These are phyloP conservation scores for Vespertilio murinus DNA, from an alignment of 2,797 vertebrate genomes.

Conservation along the genomic window DNA sequence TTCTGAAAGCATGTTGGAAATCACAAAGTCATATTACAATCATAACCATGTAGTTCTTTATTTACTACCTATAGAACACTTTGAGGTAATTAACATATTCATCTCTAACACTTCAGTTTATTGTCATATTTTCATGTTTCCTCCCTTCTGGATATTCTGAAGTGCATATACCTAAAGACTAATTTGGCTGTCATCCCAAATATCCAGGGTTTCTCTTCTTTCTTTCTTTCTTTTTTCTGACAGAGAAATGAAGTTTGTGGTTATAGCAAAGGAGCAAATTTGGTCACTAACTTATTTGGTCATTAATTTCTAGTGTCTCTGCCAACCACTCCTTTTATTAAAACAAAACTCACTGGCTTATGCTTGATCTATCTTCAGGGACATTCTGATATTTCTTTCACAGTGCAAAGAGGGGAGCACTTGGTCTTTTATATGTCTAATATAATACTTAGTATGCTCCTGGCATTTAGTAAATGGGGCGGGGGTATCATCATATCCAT, in stretches of 20 bases:
- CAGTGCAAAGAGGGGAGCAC: constrained; percentile 30
- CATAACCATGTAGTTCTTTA: background rate
- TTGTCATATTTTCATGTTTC: constrained; percentile 7
- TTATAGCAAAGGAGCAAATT: background rate
- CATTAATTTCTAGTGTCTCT: constrained; percentile 48
- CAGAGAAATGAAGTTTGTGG: background rate
- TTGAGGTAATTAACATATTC: background rate
- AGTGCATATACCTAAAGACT: constrained; percentile 30
- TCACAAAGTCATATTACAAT: background rate
- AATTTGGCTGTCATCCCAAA: background rate
- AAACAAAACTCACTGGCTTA: constrained; percentile 44
- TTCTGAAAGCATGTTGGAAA: background rate
- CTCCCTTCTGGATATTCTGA: background rate
- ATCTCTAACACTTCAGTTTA: constrained; percentile 16
- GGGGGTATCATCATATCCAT: constrained; percentile 54
- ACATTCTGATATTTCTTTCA: constrained; percentile 64
- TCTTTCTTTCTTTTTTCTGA: background rate
- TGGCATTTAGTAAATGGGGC: constrained; percentile 60
- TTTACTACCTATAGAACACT: background rate
- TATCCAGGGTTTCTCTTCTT: background rate
- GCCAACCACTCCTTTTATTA: constrained; percentile 49
- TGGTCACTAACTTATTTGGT: constrained; percentile 43
- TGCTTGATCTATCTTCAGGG: constrained; percentile 58
- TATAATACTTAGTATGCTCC: constrained; percentile 32
- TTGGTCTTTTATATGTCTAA: constrained; percentile 51